These are phyloP conservation scores for Andrena fulva DNA, from an alignment of 2,888 invertebrate genomes.

Conservation along the genomic window DNA sequence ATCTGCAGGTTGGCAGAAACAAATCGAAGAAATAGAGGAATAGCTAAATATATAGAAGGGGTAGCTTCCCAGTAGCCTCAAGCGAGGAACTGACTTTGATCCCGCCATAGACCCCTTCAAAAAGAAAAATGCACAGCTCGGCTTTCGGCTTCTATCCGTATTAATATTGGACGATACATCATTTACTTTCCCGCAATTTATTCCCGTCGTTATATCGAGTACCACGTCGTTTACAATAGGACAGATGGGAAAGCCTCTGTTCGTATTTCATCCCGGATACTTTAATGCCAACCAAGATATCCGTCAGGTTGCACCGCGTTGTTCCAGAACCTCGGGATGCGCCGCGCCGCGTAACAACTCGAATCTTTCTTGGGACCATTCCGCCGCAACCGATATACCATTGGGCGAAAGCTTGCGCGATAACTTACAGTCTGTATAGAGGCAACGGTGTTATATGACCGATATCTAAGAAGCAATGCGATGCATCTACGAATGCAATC, in stretches of 20 bases:
- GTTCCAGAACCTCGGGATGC: constrained; percentile 30
- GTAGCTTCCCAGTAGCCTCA: background rate
- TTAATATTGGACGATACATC: constrained; percentile 37
- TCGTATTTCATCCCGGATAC: constrained; percentile 47
- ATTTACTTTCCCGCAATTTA: constrained; percentile 36
- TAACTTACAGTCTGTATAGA: constrained; percentile 55
- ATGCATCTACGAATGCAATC: constrained; percentile 1
- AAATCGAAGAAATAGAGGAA: background rate
- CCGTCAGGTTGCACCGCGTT: constrained; percentile 43
- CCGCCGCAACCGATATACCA: constrained; percentile 53
- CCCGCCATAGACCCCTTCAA: background rate
- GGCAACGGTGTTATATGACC: constrained; percentile 35
- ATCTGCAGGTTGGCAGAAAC: too few relatives aligned
- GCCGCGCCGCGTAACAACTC: constrained; percentile 52
- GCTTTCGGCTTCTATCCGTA: constrained; percentile 5
- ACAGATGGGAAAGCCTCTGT: constrained; percentile 18
- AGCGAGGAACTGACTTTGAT: background rate
- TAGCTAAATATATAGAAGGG: too few relatives aligned
- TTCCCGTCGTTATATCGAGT: constrained; percentile 16
- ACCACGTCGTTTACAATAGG: constrained; percentile 5
- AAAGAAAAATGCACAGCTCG: background rate
- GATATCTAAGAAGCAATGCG: constrained; percentile 27
- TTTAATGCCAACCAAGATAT: constrained; percentile 55
- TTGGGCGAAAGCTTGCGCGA: constrained; percentile 47
- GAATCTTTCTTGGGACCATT: constrained; percentile 60